Evolutionary conservation across 2,113 vertebrate species (phyloP).

Genomic region (Atractosteus spatula): DNA sequence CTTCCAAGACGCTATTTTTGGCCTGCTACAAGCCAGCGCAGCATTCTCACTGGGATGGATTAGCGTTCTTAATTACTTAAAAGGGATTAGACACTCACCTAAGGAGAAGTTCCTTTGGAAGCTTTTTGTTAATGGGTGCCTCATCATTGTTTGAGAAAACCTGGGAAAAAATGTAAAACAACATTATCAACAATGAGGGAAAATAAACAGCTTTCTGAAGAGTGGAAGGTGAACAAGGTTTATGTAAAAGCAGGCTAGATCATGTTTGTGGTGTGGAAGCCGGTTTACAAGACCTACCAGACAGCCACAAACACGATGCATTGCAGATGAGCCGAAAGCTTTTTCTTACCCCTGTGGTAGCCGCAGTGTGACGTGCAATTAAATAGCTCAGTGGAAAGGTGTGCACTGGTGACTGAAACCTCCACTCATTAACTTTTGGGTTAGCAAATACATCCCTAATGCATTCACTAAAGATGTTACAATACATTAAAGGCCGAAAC

Average conservation of each 20-base stretch:
- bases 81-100: constrained; percentile 63
- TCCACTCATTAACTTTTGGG: too few species aligned
- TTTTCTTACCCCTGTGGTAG: too few species aligned
- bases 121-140: constrained; percentile 94
- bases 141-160: constrained; percentile 94
- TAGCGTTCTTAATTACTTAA: neutral
- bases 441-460: too few species aligned
- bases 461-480: too few species aligned
- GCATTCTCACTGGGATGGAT: neutral
- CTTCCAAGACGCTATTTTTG: too few species aligned
- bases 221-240: neutral
- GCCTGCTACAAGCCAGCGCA: neutral
- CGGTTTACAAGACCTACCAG: too few species aligned
- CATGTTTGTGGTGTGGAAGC: neutral
- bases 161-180: constrained; percentile 57
- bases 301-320: too few species aligned
- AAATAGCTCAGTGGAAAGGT: too few species aligned
- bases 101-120: constrained; percentile 94
- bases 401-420: too few species aligned
- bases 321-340: too few species aligned
- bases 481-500: too few species aligned
- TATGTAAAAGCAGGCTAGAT: neutral
- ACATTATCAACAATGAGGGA: constrained; percentile 18
- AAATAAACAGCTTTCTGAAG: neutral
- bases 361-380: too few species aligned